Conservation (phyloP, 2,797 vertebrate genomes). For the Petrocephalus schoutedeni region DNA sequence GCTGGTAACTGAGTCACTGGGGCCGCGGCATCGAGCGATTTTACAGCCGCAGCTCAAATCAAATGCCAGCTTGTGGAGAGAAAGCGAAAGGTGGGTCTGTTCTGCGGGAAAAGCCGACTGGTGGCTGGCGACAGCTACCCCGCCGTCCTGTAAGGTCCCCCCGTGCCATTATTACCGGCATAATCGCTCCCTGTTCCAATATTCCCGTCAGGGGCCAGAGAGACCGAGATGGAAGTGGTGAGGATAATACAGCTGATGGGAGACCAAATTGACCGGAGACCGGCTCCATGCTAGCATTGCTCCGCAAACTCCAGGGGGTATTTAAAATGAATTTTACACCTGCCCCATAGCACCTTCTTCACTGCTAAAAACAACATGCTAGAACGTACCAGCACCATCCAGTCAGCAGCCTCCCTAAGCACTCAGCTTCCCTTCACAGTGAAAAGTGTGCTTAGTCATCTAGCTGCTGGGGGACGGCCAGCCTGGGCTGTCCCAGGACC, state of each 20-base stretch:
- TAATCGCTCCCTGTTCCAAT: not conserved
- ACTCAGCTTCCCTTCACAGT: not conserved
- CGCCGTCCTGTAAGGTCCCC: not conserved
- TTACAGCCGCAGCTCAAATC: no score
- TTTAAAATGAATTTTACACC: not conserved
- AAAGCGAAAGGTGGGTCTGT: no score
- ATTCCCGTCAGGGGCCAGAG: not conserved
- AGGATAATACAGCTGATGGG: not conserved
- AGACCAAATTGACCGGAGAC: not conserved
- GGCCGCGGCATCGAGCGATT: no score
- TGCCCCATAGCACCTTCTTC: not conserved
- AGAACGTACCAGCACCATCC: not conserved
- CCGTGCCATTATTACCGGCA: not conserved
- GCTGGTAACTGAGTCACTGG: no score
- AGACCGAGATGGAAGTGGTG: not conserved
- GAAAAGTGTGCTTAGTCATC: slow-evolving; percentile 49
- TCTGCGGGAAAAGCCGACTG: no score
- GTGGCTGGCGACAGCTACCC: no score
- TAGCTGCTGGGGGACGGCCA: slow-evolving; percentile 38
- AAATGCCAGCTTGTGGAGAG: no score
- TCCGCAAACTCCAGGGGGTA: not conserved
- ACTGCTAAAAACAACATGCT: not conserved
- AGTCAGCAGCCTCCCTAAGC: not conserved
- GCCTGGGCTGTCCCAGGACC: slow-evolving; percentile 21
- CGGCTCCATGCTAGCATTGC: not conserved